A percentile compares a stretch with the other conserved stretches of the same genome.
Conservation (phyloP, 64 coral and sea anemone genomes). For the Dendrophyllia cribrosa region DNA sequence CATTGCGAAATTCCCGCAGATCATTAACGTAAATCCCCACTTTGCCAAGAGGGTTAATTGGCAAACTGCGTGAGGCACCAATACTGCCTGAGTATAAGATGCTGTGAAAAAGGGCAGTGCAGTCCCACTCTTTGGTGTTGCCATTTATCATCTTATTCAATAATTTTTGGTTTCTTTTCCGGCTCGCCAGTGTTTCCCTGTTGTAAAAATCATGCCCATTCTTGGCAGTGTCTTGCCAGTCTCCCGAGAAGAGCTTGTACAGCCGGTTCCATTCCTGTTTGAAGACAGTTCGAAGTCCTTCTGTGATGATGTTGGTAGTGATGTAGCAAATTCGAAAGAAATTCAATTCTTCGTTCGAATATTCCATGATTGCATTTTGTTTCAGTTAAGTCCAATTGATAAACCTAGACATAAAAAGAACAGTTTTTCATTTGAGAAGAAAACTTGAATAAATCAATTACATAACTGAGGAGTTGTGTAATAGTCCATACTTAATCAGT, state of each 20-base stretch:
- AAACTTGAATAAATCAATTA: too few species aligned
- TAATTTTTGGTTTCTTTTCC: not conserved
- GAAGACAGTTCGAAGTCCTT: not conserved
- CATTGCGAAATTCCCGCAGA: not conserved
- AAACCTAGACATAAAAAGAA: too few species aligned
- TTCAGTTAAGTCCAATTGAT: too few species aligned
- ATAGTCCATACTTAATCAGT: too few species aligned
- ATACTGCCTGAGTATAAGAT: not conserved
- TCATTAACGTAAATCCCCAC: not conserved
- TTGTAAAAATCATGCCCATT: not conserved
- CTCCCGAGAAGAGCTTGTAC: not conserved
- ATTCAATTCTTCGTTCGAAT: slow-evolving; percentile 1
- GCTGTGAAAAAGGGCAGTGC: not conserved
- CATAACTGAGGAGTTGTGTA: too few species aligned
- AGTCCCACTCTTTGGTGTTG: slow-evolving; percentile 22
- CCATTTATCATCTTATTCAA: not conserved
- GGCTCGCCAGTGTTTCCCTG: not conserved
- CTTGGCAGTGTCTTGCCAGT: not conserved
- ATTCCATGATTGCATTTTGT: too few species aligned
- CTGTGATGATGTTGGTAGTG: not conserved
- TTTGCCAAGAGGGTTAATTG: too few species aligned
- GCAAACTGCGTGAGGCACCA: not conserved
- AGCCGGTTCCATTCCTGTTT: not conserved
- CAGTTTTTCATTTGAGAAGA: too few species aligned
- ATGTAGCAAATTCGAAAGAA: slow-evolving; percentile 39